Evolutionary conservation across 2,113 vertebrate genomes (phyloP).

Genomic region (Bungarus multicinctus): DNA sequence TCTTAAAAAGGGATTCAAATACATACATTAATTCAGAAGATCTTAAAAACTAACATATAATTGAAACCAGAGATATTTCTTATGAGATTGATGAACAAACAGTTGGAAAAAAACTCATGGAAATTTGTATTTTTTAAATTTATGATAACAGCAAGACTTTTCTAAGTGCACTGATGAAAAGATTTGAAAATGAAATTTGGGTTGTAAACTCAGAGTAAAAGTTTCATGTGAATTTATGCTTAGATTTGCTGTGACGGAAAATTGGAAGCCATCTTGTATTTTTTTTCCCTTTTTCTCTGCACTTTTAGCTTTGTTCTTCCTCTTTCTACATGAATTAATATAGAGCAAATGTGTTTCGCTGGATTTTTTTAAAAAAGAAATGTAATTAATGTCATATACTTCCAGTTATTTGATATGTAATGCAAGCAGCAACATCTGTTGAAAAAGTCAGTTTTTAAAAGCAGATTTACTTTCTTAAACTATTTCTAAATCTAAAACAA

Average conservation of each 20-base stretch:
- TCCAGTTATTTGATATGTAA: constrained; percentile 14
- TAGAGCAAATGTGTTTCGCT: background rate
- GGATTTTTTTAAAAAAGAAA: background rate
- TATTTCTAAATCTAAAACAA: constrained; percentile 29
- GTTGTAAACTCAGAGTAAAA: background rate
- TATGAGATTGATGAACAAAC: background rate
- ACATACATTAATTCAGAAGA: background rate
- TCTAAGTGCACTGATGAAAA: background rate
- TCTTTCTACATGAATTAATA: background rate
- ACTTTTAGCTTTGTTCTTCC: background rate
- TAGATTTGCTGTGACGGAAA: background rate
- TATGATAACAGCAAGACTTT: background rate
- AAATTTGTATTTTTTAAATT: background rate
- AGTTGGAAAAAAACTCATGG: background rate
- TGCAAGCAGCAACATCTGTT: background rate
- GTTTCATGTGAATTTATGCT: background rate
- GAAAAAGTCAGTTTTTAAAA: constrained; percentile 23
- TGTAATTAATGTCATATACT: constrained; percentile 4
- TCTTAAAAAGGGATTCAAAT: no score
- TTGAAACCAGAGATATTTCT: background rate
- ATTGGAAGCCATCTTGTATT: background rate
- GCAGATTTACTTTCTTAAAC: constrained; percentile 13
- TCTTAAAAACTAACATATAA: background rate
- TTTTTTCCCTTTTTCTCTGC: background rate
- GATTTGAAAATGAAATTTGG: background rate